These are phyloP conservation scores for Drosophila fungiperda DNA, from an alignment of 2,888 invertebrate species.

Conservation along the genomic window DNA sequence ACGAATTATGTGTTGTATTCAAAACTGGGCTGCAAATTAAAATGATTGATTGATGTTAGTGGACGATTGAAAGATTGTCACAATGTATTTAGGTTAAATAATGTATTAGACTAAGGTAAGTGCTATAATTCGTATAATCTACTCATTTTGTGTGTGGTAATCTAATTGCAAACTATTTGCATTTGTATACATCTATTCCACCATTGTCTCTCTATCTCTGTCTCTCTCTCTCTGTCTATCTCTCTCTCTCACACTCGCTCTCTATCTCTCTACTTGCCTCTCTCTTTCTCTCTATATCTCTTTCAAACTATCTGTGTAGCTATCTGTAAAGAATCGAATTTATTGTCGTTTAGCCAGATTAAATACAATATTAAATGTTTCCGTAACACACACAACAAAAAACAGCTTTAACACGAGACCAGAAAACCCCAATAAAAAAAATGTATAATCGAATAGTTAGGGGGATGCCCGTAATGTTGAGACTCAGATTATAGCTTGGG, in stretches of 20 bases:
- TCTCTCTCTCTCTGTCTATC: slow-evolving; percentile 2
- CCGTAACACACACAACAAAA: slow-evolving; percentile 32
- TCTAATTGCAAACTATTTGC: slow-evolving; percentile 57
- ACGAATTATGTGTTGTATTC: slow-evolving; percentile 53
- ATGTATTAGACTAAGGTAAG: slow-evolving; percentile 70
- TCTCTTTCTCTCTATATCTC: slow-evolving; percentile 10
- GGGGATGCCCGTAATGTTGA: not conserved
- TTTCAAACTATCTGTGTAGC: slow-evolving; percentile 14
- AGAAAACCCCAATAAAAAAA: not conserved
- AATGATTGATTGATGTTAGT: slow-evolving; percentile 60
- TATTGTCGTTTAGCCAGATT: slow-evolving; percentile 9
- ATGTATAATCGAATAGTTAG: not conserved
- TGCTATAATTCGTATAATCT: slow-evolving; percentile 54
- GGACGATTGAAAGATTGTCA: slow-evolving; percentile 37
- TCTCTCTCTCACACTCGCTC: slow-evolving; percentile 16
- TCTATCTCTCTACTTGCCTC: not conserved
- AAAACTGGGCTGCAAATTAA: slow-evolving; percentile 49
- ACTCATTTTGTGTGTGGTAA: slow-evolving; percentile 58
- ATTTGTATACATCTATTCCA: slow-evolving; percentile 55
- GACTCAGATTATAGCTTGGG: slow-evolving; percentile 10
- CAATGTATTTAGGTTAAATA: slow-evolving; percentile 55
- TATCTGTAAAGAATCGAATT: slow-evolving; percentile 14
- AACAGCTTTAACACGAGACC: slow-evolving; percentile 6
- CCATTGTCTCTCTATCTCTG: slow-evolving; percentile 11
- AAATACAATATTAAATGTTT: slow-evolving; percentile 24